Evolutionary conservation across 2,797 vertebrate genomes (phyloP).

Genomic region (Rhabdophis nuchalis): DNA sequence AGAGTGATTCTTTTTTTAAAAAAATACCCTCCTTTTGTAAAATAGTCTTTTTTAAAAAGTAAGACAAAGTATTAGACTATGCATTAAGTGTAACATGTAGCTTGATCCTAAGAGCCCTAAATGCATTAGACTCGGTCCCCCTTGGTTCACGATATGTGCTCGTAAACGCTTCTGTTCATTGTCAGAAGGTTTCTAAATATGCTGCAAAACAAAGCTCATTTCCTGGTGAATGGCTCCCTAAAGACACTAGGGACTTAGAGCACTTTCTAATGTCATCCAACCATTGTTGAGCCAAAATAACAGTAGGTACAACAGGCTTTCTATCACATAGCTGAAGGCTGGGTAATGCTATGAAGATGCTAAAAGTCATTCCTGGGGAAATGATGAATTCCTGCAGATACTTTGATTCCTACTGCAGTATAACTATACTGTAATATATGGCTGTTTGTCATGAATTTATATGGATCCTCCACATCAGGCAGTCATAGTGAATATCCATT

Average conservation of each 20-base stretch:
- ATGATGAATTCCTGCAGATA: background rate
- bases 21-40: background rate
- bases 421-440: background rate
- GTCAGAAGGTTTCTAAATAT: background rate
- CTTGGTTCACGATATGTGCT: background rate
- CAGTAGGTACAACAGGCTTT: background rate
- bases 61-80: background rate
- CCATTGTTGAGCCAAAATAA: background rate
- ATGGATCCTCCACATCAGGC: background rate
- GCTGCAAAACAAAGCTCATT: background rate
- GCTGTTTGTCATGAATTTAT: background rate
- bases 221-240: background rate
- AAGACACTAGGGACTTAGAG: background rate
- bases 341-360: background rate
- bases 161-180: background rate
- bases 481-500: background rate
- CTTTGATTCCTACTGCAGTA: background rate
- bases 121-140: background rate
- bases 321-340: background rate
- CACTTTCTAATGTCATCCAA: background rate
- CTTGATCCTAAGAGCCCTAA: background rate
- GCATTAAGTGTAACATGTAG: background rate
- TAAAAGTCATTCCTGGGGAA: background rate
- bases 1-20: background rate
- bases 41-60: background rate